Base-by-base conservation (phyloP, 35 echinoderm and acorn worm genomes). In the Amphiura filiformis region DNA sequence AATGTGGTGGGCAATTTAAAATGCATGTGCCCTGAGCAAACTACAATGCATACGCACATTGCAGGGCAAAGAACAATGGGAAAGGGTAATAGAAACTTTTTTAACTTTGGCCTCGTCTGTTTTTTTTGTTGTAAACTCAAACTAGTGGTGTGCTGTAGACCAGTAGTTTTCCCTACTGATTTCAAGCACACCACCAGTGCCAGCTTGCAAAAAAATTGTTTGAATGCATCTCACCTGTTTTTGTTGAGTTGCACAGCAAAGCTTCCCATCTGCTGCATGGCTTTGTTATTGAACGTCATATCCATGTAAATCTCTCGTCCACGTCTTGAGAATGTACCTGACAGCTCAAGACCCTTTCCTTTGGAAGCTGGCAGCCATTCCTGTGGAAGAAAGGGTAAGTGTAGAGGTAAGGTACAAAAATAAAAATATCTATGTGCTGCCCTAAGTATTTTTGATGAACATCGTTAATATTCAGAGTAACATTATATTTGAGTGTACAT, bases 161-260 rank as follows among this genome's bases (percentile, higher is more conserved):
- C n/a, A n/a, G n/a, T n/a, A n/a, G n/a, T n/a, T n/a, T n/a, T n/a
- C n/a, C n/a, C n/a, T n/a, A n/a, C n/a, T n/a, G n/a, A n/a, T n/a
- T n/a, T n/a, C n/a, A n/a, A n/a, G n/a, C n/a, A n/a, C n/a, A n/a
- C n/a, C n/a, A n/a, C n/a, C n/a, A n/a, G n/a, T n/a, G n/a, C n/a
- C n/a, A n/a, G n/a, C n/a, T n/a, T n/a, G n/a, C n/a, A n/a, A n/a
- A n/a, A n/a, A n/a, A n/a, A n/a, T n/a, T n/a, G n/a, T n/a, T n/a
- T n/a, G n/a, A n/a, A n/a, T n/a, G n/a, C n/a, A n/a, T n/a, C n/a
- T n/a, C n/a, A 93, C 96, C 96, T 99, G 83, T 99, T 99, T 92
- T 99, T 99, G 77, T 94, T 99, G 90, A 99, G 93, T 81, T 99
- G 96, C 39, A 98, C 92, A 18, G 96, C 96, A 94, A 98, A 98